phyloP scores from a whole-genome alignment of 2,797 vertebrate genomes.

The Dromococcyx pavoninus region DNA sequence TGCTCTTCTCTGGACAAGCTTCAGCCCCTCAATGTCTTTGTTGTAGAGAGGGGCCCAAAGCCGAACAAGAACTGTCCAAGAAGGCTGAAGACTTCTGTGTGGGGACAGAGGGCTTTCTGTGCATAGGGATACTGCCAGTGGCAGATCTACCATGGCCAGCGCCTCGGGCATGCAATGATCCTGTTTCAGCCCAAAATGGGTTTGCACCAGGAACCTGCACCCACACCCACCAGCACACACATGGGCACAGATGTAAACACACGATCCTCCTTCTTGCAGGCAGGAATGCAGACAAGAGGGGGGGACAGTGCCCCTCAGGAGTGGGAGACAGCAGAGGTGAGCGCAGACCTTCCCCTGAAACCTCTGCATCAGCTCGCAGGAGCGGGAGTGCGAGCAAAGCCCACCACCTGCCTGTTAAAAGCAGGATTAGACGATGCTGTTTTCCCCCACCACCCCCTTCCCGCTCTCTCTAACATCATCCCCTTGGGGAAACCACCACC shows the following conservation, averaged over 20 bases:
- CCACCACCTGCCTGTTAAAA: conserved; percentile 76
- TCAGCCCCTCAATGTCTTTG: too few species aligned
- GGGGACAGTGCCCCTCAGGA: background rate
- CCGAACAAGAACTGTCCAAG: too few species aligned
- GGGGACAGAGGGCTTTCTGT: accelerated
- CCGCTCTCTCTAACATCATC: conserved; percentile 71
- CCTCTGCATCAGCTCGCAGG: conserved; percentile 67
- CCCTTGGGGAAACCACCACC: conserved; percentile 53
- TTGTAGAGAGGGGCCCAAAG: too few species aligned
- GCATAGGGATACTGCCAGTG: accelerated
- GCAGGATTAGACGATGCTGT: conserved; percentile 49
- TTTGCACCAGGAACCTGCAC: accelerated
- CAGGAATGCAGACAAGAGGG: background rate
- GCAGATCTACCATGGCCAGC: accelerated
- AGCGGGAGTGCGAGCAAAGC: conserved; percentile 61
- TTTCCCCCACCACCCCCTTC: conserved; percentile 70
- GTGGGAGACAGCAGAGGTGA: background rate
- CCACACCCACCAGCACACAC: background rate
- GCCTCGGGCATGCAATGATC: accelerated
- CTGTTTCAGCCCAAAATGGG: background rate
- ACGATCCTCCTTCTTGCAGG: accelerated
- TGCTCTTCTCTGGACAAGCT: too few species aligned
- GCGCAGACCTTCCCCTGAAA: background rate
- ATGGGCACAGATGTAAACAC: background rate
- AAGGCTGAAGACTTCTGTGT: accelerated